phyloP scores from a whole-genome alignment of 2,888 invertebrate species.

The Megaustenia siamemsis region DNA sequence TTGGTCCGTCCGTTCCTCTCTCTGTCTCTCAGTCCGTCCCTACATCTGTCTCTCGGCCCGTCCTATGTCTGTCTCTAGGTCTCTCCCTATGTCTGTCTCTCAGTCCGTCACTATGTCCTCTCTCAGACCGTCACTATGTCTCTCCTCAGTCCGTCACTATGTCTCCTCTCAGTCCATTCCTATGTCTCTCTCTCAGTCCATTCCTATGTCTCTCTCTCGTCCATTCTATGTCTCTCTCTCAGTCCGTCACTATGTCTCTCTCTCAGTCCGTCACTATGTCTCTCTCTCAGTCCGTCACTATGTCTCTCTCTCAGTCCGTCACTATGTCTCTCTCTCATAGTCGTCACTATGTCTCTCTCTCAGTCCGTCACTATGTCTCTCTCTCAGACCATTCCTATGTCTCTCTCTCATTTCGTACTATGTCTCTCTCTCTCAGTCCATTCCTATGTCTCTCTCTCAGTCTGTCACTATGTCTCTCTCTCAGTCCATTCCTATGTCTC shows the following conservation, averaged over 20 bases:
- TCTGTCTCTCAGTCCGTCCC: neutral
- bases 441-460: neutral
- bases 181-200: neutral
- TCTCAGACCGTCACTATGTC: neutral
- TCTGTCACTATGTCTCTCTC: no score
- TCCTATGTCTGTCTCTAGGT: no score
- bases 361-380: neutral
- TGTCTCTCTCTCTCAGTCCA: neutral
- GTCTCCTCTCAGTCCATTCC: neutral
- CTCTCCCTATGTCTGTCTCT: neutral
- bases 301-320: neutral
- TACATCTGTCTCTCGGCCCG: neutral
- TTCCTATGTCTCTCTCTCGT: neutral
- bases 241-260: neutral
- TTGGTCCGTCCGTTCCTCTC: neutral
- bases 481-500: neutral
- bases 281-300: neutral
- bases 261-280: slow-evolving; percentile 12
- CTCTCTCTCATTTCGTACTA: neutral
- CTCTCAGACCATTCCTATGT: neutral
- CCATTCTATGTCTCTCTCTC: neutral
- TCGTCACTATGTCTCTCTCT: neutral
- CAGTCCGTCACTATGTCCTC: neutral
- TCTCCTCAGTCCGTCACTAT: neutral
- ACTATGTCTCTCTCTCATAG: neutral